Percentiles rank a stretch among this genome's conserved stretches.
Evolutionary conservation across 2,888 invertebrate genomes (phyloP).

Genomic region (Zaprionus obscuricornis): DNA sequence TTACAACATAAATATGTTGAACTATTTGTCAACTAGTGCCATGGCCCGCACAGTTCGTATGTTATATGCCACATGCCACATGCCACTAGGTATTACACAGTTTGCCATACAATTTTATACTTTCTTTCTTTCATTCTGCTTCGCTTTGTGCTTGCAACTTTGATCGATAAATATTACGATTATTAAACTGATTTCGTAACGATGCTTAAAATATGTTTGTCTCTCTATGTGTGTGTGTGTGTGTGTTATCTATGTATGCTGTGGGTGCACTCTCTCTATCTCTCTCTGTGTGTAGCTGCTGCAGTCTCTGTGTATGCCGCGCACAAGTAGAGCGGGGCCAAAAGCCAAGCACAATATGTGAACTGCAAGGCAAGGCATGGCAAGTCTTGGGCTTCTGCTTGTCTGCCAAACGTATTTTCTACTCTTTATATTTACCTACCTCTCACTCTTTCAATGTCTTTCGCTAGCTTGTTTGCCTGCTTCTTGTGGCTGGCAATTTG

Average conservation of each 20-base stretch:
- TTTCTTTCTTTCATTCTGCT: neutral
- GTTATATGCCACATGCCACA: too few species aligned
- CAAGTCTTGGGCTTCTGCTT: constrained; percentile 24
- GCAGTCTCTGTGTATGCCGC: too few species aligned
- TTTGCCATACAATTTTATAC: neutral
- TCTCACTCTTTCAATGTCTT: too few species aligned
- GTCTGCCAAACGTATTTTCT: neutral
- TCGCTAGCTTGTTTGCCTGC: constrained; percentile 1
- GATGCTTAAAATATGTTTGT: constrained; percentile 55
- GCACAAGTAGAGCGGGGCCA: too few species aligned
- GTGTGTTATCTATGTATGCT: constrained; percentile 19
- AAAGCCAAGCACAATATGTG: constrained; percentile 48
- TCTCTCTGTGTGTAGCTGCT: too few species aligned
- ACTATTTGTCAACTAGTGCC: constrained; percentile 67
- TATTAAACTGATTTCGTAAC: constrained; percentile 55
- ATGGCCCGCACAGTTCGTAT: too few species aligned
- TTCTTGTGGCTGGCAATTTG: constrained; percentile 2
- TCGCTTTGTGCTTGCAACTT: constrained; percentile 27
- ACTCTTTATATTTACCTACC: too few species aligned
- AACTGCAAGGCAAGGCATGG: constrained; percentile 18
- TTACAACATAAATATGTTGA: constrained; percentile 59
- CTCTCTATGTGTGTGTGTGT: constrained; percentile 3
- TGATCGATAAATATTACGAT: constrained; percentile 69
- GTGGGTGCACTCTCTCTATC: neutral
- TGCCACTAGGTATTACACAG: too few species aligned